phyloP scores from a whole-genome alignment of 2,888 invertebrate species.

The Galeruca laticollis region DNA sequence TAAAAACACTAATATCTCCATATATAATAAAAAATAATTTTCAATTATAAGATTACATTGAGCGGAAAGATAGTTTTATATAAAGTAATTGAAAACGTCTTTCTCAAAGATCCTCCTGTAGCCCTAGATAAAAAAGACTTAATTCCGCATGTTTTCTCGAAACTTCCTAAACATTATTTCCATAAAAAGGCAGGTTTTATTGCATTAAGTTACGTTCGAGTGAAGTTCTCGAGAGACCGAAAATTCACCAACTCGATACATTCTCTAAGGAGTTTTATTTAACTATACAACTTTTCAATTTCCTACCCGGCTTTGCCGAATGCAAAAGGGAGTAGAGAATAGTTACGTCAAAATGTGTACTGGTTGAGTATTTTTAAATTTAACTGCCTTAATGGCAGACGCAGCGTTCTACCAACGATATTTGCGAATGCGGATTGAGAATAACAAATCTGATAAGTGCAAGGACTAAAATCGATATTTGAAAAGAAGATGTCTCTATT shows the following conservation, averaged over 20 bases:
- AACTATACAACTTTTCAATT: conserved; percentile 64
- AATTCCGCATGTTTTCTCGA: conserved; percentile 45
- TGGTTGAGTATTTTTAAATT: conserved; percentile 18
- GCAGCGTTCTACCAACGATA: neutral
- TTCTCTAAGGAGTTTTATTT: conserved; percentile 57
- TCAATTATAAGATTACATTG: too few relatives aligned
- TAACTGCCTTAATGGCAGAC: neutral
- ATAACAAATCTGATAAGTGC: conserved; percentile 1
- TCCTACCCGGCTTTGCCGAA: conserved; percentile 53
- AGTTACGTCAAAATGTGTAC: conserved; percentile 25
- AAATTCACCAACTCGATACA: conserved; percentile 53
- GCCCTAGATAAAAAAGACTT: conserved; percentile 30
- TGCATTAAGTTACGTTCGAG: conserved; percentile 56
- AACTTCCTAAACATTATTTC: conserved; percentile 58
- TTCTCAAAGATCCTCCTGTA: conserved; percentile 13
- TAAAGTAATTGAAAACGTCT: neutral
- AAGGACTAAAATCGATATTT: too few relatives aligned
- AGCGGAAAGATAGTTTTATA: too few relatives aligned
- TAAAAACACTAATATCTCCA: too few relatives aligned
- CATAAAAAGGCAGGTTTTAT: conserved; percentile 60
- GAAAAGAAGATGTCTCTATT: too few relatives aligned
- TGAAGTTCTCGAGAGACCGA: conserved; percentile 52
- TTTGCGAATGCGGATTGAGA: neutral
- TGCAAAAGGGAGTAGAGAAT: conserved; percentile 37
- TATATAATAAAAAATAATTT: too few relatives aligned